Base-by-base conservation (phyloP, 1,140 invertebrate species). In the Metopolophium dirhodum region DNA sequence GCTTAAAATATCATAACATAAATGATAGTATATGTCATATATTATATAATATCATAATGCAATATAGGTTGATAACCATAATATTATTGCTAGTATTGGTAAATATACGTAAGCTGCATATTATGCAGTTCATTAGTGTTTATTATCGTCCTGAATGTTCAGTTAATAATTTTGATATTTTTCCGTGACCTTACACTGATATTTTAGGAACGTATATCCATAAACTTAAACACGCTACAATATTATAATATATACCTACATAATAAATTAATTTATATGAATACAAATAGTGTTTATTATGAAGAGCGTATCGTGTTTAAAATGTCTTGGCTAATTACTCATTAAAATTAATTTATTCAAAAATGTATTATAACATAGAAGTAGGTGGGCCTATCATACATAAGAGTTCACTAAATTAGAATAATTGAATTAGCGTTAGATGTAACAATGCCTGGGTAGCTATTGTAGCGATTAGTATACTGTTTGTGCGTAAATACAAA, bases 241-340 rank as follows among this genome's bases (percentile, higher is more conserved):
- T 26, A 57, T 57, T 26, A 57, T 57, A 57, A 8, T 7, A 11
- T 49, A 18, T 51, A 51, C 14, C 49, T 51, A 18, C 23, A 57
- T 57, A 26, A 57, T 57, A 57, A 8, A 57, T 57, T 7, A 54
- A 54, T 61, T 3, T 68, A 68, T 68, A 11, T 68, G 30, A 30
- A 68, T 68, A 77, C n/a, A 77, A 77, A 77, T n/a, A n/a, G n/a
- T n/a, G 30, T 77, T 77, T n/a, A 77, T n/a, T 77, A n/a, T 68
- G 61, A 68, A 0, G 30, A 18, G 6, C 0, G 4, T n/a, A 18
- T n/a, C 14, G 30, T 68, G 30, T 68, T n/a, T n/a, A 68, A n/a
- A 14, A 68, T 14, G n/a, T 68, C 4, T 4, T 54, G n/a, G 61
- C 11, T n/a, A 18, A 68, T 68, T 68, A n/a, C 1, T 68, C 30